phyloP scores from a whole-genome alignment of 2,797 vertebrate genomes.

The Alca torda region DNA sequence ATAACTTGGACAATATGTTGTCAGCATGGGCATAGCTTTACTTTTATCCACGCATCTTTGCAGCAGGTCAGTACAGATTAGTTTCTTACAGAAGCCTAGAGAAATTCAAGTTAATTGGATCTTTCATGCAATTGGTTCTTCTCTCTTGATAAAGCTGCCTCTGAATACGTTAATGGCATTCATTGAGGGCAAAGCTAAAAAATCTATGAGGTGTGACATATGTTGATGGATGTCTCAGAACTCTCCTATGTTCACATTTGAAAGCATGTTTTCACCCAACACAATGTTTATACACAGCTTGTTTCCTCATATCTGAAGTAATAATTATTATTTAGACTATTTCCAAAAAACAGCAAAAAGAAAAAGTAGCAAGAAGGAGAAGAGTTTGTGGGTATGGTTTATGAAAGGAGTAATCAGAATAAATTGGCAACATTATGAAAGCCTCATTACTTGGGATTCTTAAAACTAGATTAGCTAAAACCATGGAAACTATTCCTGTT shows the following conservation, averaged over 20 bases:
- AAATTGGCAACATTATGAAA: not conserved
- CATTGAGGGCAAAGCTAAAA: not conserved
- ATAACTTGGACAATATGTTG: not conserved
- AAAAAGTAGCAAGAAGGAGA: not conserved
- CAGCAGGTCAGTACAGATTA: not conserved
- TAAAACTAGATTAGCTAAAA: not conserved
- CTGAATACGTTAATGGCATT: not conserved
- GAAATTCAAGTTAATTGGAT: not conserved
- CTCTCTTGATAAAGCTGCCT: not conserved
- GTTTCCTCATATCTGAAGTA: not conserved
- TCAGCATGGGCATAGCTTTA: not conserved
- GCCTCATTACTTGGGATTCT: not conserved
- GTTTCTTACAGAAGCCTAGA: not conserved
- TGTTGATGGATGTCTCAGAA: conserved; percentile 2
- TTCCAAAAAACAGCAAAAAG: not conserved
- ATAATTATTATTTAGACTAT: not conserved
- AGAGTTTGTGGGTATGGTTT: not conserved
- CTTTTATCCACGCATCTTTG: not conserved
- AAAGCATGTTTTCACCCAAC: not conserved
- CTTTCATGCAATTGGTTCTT: not conserved
- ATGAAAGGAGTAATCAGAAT: not conserved
- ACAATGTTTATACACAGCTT: not conserved
- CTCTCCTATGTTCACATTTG: not conserved
- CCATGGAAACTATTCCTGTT: not conserved
- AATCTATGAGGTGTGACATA: conserved; percentile 30